Conservation (phyloP, 1,140 invertebrate genomes). For the Tetraneura akinire region DNA sequence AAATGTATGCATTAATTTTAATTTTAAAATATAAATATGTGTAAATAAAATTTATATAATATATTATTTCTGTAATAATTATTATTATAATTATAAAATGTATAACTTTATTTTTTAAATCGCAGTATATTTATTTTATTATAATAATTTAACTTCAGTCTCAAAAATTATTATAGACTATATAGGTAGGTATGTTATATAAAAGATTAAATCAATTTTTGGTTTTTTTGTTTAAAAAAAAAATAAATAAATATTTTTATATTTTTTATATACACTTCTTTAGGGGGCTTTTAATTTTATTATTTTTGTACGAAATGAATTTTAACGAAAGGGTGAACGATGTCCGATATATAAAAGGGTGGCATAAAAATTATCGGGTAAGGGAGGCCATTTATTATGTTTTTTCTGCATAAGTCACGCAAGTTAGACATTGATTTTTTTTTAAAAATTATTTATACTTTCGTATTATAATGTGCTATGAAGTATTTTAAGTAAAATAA, state of each 20-base stretch:
- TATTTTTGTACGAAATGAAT: conserved; percentile 22
- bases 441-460: background rate
- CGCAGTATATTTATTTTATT: no score
- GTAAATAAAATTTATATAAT: no score
- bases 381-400: conserved; percentile 38
- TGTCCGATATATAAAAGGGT: background rate
- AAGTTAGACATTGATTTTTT: conserved; percentile 7
- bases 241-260: conserved; percentile 18
- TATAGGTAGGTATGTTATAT: no score
- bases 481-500: no score
- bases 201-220: conserved; percentile 22
- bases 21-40: no score
- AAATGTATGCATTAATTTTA: no score
- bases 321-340: conserved; percentile 19
- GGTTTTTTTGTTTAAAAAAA: background rate
- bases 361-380: conserved; percentile 21
- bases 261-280: background rate
- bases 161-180: no score
- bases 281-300: conserved; percentile 36
- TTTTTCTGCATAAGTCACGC: background rate
- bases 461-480: background rate
- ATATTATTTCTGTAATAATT: no score
- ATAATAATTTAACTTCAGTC: no score
- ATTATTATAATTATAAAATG: no score
- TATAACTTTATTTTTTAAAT: no score